These are phyloP conservation scores for Pseudorhombus dupliciocellatus DNA, from an alignment of 2,113 vertebrate genomes.

Conservation along the genomic window DNA sequence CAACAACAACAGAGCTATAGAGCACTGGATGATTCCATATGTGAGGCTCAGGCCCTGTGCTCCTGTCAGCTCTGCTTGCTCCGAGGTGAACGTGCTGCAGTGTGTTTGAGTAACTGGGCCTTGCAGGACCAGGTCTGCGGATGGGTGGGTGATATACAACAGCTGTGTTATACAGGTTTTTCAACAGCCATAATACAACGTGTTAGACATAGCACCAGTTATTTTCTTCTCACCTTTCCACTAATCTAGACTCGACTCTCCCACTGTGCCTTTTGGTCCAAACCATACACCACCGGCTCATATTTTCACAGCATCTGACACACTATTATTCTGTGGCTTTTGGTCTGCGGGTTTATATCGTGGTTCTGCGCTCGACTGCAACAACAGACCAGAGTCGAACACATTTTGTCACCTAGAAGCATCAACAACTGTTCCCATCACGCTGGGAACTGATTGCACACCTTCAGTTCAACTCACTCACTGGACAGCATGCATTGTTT, in stretches of 20 bases:
- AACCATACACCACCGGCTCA: constrained; percentile 43
- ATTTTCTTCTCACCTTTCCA: constrained; percentile 67
- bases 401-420: constrained; percentile 24
- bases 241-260: constrained; percentile 58
- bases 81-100: constrained; percentile 38
- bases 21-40: constrained; percentile 44
- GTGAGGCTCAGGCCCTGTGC: constrained; percentile 11
- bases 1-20: constrained; percentile 13
- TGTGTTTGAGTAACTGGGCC: constrained; percentile 46
- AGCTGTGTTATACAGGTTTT: constrained; percentile 73
- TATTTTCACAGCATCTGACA: constrained; percentile 59
- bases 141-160: constrained; percentile 66
- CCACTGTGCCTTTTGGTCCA: constrained; percentile 66
- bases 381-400: constrained; percentile 2
- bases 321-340: constrained; percentile 45
- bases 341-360: constrained; percentile 27
- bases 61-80: constrained; percentile 8
- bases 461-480: constrained; percentile 20
- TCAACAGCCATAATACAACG: constrained; percentile 72
- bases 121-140: constrained; percentile 43
- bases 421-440: constrained; percentile 22
- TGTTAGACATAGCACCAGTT: constrained; percentile 71
- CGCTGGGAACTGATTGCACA: constrained; percentile 38
- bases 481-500: constrained; percentile 4
- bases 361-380: constrained; percentile 3